phyloP scores from a whole-genome alignment of 2,888 invertebrate genomes.

The Priocnemis perturbator region DNA sequence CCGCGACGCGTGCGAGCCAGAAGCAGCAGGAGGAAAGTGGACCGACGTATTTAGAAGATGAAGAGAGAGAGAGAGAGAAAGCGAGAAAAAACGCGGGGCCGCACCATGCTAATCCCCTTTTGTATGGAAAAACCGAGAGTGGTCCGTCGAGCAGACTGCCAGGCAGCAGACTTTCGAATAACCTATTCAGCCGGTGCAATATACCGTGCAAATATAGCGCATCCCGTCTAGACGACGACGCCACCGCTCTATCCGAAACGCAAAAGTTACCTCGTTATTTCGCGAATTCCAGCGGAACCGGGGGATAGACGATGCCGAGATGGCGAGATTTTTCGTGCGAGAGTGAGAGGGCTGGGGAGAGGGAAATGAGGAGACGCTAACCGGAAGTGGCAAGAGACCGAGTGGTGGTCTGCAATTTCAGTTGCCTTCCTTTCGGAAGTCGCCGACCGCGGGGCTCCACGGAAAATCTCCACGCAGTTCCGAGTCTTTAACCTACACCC shows the following conservation, averaged over 20 bases:
- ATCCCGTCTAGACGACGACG: conserved; percentile 59
- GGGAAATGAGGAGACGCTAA: not conserved
- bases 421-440: not conserved
- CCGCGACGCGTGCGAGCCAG: not conserved
- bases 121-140: conserved; percentile 48
- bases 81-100: not conserved
- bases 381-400: not conserved
- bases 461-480: too few species aligned
- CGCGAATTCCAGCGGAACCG: conserved; percentile 33
- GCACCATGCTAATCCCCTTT: conserved; percentile 49
- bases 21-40: not conserved
- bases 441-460: not conserved
- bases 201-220: conserved; percentile 55
- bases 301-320: not conserved
- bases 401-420: not conserved
- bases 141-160: conserved; percentile 38
- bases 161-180: conserved; percentile 49
- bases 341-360: not conserved
- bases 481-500: too few species aligned
- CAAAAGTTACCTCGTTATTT: conserved; percentile 58
- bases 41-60: not conserved
- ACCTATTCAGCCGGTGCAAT: conserved; percentile 55
- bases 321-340: not conserved
- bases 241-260: conserved; percentile 40
- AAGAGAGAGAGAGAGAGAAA: not conserved